Evolutionary conservation across 2,797 vertebrate genomes (phyloP), one percentile per base, ranked within the genome.

Genomic region (Bufotes viridis): DNA sequence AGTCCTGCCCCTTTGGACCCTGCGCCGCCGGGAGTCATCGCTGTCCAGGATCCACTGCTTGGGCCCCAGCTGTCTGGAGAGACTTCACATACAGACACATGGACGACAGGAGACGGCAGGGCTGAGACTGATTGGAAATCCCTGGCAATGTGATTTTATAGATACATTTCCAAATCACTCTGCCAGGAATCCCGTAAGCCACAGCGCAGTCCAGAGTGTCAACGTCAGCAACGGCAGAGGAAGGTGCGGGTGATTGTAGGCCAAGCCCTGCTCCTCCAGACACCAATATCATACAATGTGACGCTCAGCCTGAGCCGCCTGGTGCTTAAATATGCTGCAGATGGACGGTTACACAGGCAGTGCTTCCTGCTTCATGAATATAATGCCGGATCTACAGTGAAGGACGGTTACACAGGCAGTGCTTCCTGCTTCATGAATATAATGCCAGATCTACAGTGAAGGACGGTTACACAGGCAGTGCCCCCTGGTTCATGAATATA

Each of bases 61-160:
- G 75, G 74, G 12, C 60, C 63, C 81, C 87, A 81, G 76, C 80
- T 75, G 87, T 84, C 76, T 81, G 81, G 87, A 88, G 69, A 58
- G 61, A 22, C 57, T 60, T 74, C 70, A 89, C 79, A 69, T 84
- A 14, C 81, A 42, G 42, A 12, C 22, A 7, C 15, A 42, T 14
- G 49, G n/a, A 26, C 61, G 51, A 20, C 22, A 9, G 74, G 24
- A 49, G 81, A 78, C 3, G 75, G 78, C 65, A 5, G 91, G 95
- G 96, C 89, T 94, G 94, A 94, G 93, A 95, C 95, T 96, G 93
- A 97, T 97, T 98, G 97, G 97, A 97, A 98, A 98, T 98, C 97
- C 97, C 97, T 98, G 97, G 97, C 97, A 98, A 98, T 98, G 97
- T 98, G 97, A 98, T 98, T 98, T 96, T 95, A 91, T 91, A 93